Evolutionary conservation across 2,113 vertebrate genomes (phyloP), one percentile per base, ranked within the genome.

Genomic region (Nyctereutes procyonoides): DNA sequence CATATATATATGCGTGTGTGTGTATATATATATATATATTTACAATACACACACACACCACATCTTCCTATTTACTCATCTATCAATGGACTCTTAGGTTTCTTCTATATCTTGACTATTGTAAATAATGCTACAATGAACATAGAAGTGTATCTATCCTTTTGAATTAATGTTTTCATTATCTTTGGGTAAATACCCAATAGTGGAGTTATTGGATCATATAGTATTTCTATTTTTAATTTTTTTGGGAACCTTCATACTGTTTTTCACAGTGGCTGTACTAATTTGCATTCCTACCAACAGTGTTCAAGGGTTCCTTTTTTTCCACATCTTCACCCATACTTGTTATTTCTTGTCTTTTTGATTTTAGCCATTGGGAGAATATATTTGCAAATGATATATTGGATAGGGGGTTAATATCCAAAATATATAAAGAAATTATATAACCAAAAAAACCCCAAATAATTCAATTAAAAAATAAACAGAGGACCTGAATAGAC

Each of bases 1-100:
- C 28, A 28, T 63, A 5, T 43, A 1, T 43, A 0, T 43, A 1
- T 8, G 1, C 7, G 43, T 43, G 7, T 43, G 6, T 43, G 43
- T 6, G 43, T 5, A 6, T 51, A 77, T 48, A 48, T 51, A 77
- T 48, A 28, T 7, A 48, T 76, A 28, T 28, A 76, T 3, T 6
- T 43, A 43, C 7, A 43, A 26, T 24, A 26, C 65, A n/a, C 32
- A 69, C 38, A 74, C 38, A 48, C 43, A 3, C 8, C 16, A 8
- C 65, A 76, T 76, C 13, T 77, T 51, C 26, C 74, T 28, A 77
- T 77, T 14, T 14, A 51, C 8, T 51, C 26, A 15, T 73, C 69
- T 38, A 22, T 76, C 73, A 76, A 14, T 76, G 43, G 43, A 76
- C 26, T 77, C 26, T 51, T 30, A 30, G 43, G 14, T 51, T 77